phyloP scores from a whole-genome alignment of 2,888 invertebrate genomes.

The Clistopyga incitator region DNA sequence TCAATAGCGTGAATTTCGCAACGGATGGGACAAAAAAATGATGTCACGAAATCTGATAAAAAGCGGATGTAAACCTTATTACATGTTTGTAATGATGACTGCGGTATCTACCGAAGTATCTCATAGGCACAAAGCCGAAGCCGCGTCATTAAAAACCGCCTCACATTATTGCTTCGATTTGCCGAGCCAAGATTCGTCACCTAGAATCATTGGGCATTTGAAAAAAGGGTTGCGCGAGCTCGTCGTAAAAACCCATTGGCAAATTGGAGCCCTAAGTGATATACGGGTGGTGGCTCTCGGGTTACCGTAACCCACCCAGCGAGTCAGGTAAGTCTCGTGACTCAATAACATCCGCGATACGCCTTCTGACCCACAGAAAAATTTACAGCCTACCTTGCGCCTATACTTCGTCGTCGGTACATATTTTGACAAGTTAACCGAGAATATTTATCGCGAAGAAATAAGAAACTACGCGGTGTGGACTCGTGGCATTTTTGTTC shows the following conservation, averaged over 20 bases:
- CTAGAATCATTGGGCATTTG: conserved; percentile 41
- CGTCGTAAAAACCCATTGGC: conserved; percentile 71
- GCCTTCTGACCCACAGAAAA: conserved; percentile 62
- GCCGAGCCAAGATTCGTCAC: conserved; percentile 63
- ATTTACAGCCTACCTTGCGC: conserved; percentile 66
- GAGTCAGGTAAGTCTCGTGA: conserved; percentile 41
- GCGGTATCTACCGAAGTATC: neutral
- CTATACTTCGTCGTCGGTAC: conserved; percentile 14
- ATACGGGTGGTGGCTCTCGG: conserved; percentile 72
- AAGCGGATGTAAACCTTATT: neutral
- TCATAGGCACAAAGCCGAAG: neutral
- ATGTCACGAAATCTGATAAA: too few relatives aligned
- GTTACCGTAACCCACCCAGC: conserved; percentile 63
- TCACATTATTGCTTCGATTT: conserved; percentile 43
- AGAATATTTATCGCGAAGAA: conserved; percentile 74
- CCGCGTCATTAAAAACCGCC: neutral
- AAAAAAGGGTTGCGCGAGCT: conserved; percentile 1
- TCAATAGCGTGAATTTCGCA: too few relatives aligned
- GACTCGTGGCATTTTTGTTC: conserved; percentile 48
- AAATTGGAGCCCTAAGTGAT: conserved; percentile 75
- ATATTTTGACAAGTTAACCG: conserved; percentile 79
- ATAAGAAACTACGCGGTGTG: conserved; percentile 53
- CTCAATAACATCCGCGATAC: conserved; percentile 69
- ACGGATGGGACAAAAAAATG: too few relatives aligned
- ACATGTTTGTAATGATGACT: neutral